Base-by-base conservation (phyloP, 2,797 vertebrate genomes). In the Fistularia tabacaria region DNA sequence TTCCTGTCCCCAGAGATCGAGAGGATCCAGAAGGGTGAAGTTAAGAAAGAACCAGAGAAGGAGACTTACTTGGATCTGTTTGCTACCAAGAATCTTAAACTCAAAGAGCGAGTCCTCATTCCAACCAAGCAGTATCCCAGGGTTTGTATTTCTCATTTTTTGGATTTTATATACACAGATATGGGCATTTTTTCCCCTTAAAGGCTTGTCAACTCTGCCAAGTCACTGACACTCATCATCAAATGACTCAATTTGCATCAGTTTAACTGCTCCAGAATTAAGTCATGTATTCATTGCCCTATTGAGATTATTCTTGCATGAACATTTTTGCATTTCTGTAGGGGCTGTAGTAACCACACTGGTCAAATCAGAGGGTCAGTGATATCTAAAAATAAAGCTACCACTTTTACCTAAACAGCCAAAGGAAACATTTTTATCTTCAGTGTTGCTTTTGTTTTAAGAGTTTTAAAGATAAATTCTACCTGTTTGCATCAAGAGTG, bases 71-170 rank as follows among this genome's bases (percentile, higher is more conserved):
- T 98, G 87, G 96, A 98, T 82, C 90, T 99, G 37, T 97, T 98
- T 83, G 93, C 94, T 13, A 94, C 93, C 59, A 98, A 95, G 84
- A 98, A 94, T 10, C 93, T 94, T 62, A 94, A 98, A 45, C 91
- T 98, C 66, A 98, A 97, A 60, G 95, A 99, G 57, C 87, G 96
- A 14, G 93, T 98, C 13, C 92, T 99, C 67, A 99, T 99, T 72
- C 97, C 97, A 8, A 92, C 95, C 49, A 98, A 97, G 61, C 93
- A 95, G 68, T 98, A 95, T 57, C 97, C 97, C 7, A 93, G 95
- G 88, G 97, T 99, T 70, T 90, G 90, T 56, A 1, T n/a, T 42
- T 41, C 6, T n/a, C 45, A 3, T 46, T 14, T 7, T 15, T 9
- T 36, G 1, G 7, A 10, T 36, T 8, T 43, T n/a, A 10, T 46